Conservation (phyloP, 1,140 invertebrate species). For the Calephelis nemesis region DNA sequence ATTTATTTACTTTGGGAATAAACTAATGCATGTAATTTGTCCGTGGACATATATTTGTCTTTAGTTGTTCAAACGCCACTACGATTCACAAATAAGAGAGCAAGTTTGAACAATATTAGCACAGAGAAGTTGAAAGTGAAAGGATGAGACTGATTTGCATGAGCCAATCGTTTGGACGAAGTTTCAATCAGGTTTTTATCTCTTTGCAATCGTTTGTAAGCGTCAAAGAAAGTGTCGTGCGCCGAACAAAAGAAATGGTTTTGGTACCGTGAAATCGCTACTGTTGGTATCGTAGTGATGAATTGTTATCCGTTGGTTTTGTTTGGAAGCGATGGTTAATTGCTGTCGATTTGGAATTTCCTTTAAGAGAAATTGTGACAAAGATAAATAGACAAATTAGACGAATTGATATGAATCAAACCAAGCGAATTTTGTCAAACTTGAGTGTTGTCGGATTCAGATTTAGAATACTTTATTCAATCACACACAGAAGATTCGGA, state of each 20-base stretch:
- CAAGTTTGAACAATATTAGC: constrained; percentile 45
- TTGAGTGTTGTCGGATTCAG: too few species aligned
- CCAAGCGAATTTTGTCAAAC: too few species aligned
- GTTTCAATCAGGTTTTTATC: constrained; percentile 35
- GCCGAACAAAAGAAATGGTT: constrained; percentile 6
- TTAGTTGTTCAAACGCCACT: too few species aligned
- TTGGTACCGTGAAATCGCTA: constrained; percentile 3
- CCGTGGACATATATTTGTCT: too few species aligned
- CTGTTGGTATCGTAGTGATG: constrained; percentile 1
- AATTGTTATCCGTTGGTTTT: background rate
- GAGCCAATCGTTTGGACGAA: constrained; percentile 33
- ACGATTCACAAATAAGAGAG: constrained; percentile 30
- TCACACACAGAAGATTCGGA: too few species aligned
- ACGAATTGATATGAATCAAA: too few species aligned
- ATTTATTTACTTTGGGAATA: too few species aligned
- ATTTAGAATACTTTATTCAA: too few species aligned
- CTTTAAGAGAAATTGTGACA: too few species aligned
- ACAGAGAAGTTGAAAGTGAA: constrained; percentile 45
- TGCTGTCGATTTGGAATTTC: background rate
- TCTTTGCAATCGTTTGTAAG: constrained; percentile 24
- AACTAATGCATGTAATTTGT: too few species aligned
- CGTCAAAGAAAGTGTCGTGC: constrained; percentile 31
- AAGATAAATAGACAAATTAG: too few species aligned
- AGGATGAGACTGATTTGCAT: constrained; percentile 46
- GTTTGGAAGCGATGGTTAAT: background rate